Conservation (phyloP, 2,113 vertebrate species). For the Chaenogobius annularis region DNA sequence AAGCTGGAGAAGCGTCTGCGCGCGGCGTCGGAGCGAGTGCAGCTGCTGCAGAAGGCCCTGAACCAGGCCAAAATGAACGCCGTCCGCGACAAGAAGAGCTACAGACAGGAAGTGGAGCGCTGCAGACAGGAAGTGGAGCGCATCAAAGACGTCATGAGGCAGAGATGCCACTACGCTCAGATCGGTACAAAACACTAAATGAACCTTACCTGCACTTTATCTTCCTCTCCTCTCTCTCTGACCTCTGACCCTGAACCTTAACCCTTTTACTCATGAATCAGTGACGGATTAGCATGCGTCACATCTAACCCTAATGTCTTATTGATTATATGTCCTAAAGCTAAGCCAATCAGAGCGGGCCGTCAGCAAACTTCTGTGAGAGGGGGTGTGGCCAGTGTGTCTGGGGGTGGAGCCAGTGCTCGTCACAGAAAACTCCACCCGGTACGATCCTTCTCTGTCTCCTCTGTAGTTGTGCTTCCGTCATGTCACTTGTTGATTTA, state of each 20-base stretch:
- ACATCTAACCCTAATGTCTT: background rate
- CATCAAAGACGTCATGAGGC: slow-evolving; percentile 85
- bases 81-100: slow-evolving; percentile 87
- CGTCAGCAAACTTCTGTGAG: background rate
- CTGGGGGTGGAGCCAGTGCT: background rate
- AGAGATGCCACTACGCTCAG: slow-evolving; percentile 86
- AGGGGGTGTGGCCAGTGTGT: slow-evolving; percentile 2
- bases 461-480: background rate
- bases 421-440: background rate
- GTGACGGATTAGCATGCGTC: background rate
- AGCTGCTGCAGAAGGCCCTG: slow-evolving; percentile 86
- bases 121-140: slow-evolving; percentile 87
- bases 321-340: background rate
- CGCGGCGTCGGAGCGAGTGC: slow-evolving; percentile 89
- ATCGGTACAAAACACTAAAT: slow-evolving; percentile 76
- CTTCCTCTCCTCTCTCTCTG: too few species aligned
- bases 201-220: too few species aligned
- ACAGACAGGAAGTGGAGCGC: slow-evolving; percentile 95
- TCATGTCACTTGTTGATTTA: background rate
- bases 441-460: background rate
- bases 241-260: too few species aligned
- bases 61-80: slow-evolving; percentile 89
- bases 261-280: too few species aligned
- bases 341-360: slow-evolving; percentile 8
- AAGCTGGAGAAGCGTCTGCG: slow-evolving; percentile 92